Base-by-base conservation (phyloP, 2,113 vertebrate species). In the Lathamus discolor region DNA sequence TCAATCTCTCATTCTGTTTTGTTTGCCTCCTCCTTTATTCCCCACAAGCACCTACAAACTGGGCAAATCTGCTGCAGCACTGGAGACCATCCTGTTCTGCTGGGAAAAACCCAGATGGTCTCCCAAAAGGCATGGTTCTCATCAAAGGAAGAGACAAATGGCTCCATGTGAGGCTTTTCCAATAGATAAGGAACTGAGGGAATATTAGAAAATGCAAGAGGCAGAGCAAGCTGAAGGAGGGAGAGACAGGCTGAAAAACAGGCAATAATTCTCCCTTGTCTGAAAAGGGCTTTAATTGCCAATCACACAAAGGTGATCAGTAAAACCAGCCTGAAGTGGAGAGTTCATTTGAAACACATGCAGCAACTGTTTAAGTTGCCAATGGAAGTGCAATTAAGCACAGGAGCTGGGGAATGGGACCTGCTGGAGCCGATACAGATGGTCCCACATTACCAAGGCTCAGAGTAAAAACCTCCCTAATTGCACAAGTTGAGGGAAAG, bases 201-300 rank as follows among this genome's bases (percentile, higher is more conserved):
- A 88, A 82, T 66, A 80, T 82, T 57, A 64, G 59, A 12, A 64
- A 94, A 89, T 22, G 81, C 25, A 62, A 93, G 73, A 95, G 89
- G 86, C 84, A 88, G 90, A 78, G 75, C 55, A 22, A 88, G 73
- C 79, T 19, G 2, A 68, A 83, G 48, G 64, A 89, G 43, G 70
- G 87, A 85, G 61, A 67, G 33, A 57, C 43, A 44, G 7, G 10
- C 70, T 55, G 37, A 35, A 93, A 92, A 87, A 54, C 74, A 82
- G 86, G 89, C 74, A 70, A 64, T 89, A 79, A 90, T 76, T 81
- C 87, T 70, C 54, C 67, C 69, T 66, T 12, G 1, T 52, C 78
- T 87, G 85, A 74, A 95, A 87, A 87, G 33, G 43, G 33, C 48
- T 95, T 95, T 92, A 92, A 93, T 90, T 91, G 90, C 93, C 83